phyloP scores from a whole-genome alignment of 2,797 vertebrate genomes.

The Pygocentrus nattereri region DNA sequence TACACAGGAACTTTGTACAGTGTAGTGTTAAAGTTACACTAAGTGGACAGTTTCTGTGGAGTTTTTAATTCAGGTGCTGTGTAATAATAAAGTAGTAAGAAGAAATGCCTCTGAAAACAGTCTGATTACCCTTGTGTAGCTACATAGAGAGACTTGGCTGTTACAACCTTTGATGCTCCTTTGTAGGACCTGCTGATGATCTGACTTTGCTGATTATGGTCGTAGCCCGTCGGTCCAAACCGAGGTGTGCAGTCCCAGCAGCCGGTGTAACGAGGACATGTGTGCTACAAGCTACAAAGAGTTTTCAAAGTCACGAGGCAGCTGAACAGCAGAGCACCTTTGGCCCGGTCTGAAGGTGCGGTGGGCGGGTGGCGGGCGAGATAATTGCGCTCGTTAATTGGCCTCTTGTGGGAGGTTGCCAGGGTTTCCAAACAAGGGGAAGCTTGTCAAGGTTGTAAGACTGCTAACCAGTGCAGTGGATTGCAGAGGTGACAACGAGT shows the following conservation, averaged over 20 bases:
- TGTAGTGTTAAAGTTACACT: no score
- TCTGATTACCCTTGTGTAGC: no score
- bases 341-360: slow-evolving; percentile 41
- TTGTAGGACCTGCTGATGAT: slow-evolving; percentile 16
- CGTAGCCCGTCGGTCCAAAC: slow-evolving; percentile 25
- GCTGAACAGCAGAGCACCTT: slow-evolving; percentile 46
- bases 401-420: slow-evolving; percentile 48
- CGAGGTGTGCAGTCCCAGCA: background rate
- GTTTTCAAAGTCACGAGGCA: slow-evolving; percentile 58
- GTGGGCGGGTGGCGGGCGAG: slow-evolving; percentile 35
- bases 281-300: slow-evolving; percentile 37
- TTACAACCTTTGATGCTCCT: no score
- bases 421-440: slow-evolving; percentile 32
- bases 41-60: no score
- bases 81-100: no score
- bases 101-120: no score
- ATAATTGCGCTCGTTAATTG: slow-evolving; percentile 59
- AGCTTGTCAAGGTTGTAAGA: slow-evolving; percentile 20
- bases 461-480: background rate
- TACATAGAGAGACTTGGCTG: no score
- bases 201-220: slow-evolving; percentile 39
- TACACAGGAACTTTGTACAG: no score
- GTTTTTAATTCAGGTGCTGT: no score
- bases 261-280: slow-evolving; percentile 23
- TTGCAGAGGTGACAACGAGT: background rate